These are phyloP conservation scores for Euura lappo DNA, from an alignment of 1,140 invertebrate genomes.

Conservation along the genomic window DNA sequence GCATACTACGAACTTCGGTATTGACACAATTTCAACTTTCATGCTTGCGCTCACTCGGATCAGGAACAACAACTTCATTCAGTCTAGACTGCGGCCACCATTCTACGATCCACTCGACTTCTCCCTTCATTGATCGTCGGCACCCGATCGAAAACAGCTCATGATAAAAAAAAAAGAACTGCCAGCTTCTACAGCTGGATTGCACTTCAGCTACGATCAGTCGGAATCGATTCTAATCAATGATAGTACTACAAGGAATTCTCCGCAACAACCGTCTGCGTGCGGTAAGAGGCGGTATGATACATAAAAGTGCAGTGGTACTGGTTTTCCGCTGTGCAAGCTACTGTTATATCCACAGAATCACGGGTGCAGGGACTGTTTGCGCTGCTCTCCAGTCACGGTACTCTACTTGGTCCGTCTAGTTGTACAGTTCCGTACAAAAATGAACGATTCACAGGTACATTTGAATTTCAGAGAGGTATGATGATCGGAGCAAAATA, in stretches of 20 bases:
- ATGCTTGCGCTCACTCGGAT: not conserved
- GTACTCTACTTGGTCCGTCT: not conserved
- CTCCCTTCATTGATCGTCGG: not conserved
- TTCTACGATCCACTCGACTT: not conserved
- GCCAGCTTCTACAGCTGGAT: too few relatives aligned
- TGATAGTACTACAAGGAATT: too few relatives aligned
- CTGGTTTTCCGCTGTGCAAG: not conserved
- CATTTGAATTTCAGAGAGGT: too few relatives aligned
- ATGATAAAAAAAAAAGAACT: too few relatives aligned
- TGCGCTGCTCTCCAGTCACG: slow-evolving; percentile 8
- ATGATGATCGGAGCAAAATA: too few relatives aligned
- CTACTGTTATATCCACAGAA: not conserved
- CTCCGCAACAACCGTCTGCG: too few relatives aligned
- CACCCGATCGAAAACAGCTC: too few relatives aligned
- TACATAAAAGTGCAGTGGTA: not conserved
- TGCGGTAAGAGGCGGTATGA: too few relatives aligned
- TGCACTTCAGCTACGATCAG: too few relatives aligned
- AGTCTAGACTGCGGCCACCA: slow-evolving; percentile 1
- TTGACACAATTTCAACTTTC: slow-evolving; percentile 21
- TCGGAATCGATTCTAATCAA: too few relatives aligned
- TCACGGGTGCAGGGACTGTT: not conserved
- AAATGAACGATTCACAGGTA: not conserved
- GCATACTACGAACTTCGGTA: slow-evolving; percentile 21
- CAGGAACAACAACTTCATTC: slow-evolving; percentile 20
- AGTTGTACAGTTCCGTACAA: slow-evolving; percentile 9